Conservation (phyloP, 2,888 invertebrate genomes). For the Eupithecia subumbrata region DNA sequence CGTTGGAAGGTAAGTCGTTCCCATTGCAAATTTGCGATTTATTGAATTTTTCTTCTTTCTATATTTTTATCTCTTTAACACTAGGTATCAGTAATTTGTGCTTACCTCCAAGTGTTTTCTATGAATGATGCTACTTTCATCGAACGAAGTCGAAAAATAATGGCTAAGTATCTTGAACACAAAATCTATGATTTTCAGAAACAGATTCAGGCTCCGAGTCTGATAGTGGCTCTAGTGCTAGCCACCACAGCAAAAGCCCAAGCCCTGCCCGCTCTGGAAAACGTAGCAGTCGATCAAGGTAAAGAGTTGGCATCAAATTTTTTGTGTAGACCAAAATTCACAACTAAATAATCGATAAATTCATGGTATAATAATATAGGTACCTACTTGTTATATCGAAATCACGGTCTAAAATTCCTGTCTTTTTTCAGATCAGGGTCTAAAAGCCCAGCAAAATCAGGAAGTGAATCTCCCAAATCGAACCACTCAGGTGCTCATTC, state of each 20-base stretch:
- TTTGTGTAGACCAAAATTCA: no score
- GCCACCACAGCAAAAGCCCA: conserved; percentile 71
- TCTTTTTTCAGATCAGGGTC: conserved; percentile 68
- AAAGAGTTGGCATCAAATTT: conserved; percentile 26
- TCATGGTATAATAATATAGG: no score
- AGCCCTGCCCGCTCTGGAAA: conserved; percentile 74
- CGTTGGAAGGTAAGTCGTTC: conserved; percentile 54
- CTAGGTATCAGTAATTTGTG: not conserved
- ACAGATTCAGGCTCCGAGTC: conserved; percentile 80
- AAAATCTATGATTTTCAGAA: conserved; percentile 52
- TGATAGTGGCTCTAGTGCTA: conserved; percentile 76
- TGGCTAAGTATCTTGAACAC: not conserved
- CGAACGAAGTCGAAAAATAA: not conserved
- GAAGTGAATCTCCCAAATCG: conserved; percentile 76
- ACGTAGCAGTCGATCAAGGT: conserved; percentile 74
- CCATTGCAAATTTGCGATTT: not conserved
- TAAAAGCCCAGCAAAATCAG: conserved; percentile 69
- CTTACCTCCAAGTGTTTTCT: not conserved
- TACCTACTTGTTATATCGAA: not conserved
- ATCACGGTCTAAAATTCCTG: not conserved
- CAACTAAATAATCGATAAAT: no score
- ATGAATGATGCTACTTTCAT: not conserved
- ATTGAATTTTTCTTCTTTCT: not conserved
- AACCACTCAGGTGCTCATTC: conserved; percentile 62
- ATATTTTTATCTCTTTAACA: no score